Evolutionary conservation across 2,888 invertebrate species (phyloP).

Genomic region (Seira musarum): DNA sequence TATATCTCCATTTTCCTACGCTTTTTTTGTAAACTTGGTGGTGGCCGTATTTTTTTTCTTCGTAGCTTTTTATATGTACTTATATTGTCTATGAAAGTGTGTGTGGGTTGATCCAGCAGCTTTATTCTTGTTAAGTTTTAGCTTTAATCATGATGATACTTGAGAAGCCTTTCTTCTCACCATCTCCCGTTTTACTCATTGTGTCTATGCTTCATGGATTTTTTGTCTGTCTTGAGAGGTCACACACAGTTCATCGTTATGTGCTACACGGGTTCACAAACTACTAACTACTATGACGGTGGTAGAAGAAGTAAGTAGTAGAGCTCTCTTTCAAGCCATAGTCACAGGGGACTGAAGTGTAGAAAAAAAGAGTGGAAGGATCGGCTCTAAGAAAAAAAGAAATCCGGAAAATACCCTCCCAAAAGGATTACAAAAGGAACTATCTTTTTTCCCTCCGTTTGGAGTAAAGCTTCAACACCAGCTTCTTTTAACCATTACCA

Average conservation of each 20-base stretch:
- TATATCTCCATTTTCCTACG: not conserved
- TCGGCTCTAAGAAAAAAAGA: conserved; percentile 30
- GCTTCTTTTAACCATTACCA: not conserved
- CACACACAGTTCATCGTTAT: conserved; percentile 40
- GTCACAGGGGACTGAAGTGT: conserved; percentile 29
- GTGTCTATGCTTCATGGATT: not conserved
- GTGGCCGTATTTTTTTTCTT: not conserved
- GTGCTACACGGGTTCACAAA: conserved; percentile 7
- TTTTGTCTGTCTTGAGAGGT: conserved; percentile 35
- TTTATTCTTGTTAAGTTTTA: conserved; percentile 54
- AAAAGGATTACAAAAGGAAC: conserved; percentile 47
- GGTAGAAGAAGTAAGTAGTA: too few relatives aligned
- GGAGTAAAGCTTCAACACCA: not conserved
- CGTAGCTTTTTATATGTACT: not conserved
- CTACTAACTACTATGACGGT: too few relatives aligned
- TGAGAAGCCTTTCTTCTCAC: conserved; percentile 51
- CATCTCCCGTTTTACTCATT: conserved; percentile 49
- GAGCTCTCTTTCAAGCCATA: conserved; percentile 14
- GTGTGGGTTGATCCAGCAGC: conserved; percentile 42
- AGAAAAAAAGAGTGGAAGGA: conserved; percentile 13
- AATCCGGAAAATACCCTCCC: conserved; percentile 56
- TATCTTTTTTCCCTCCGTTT: not conserved
- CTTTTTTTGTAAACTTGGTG: not conserved
- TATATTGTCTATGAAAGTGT: not conserved
- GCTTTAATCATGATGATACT: conserved; percentile 55